These are phyloP conservation scores for Pantala flavescens DNA, from an alignment of 1,140 invertebrate species.

Conservation along the genomic window DNA sequence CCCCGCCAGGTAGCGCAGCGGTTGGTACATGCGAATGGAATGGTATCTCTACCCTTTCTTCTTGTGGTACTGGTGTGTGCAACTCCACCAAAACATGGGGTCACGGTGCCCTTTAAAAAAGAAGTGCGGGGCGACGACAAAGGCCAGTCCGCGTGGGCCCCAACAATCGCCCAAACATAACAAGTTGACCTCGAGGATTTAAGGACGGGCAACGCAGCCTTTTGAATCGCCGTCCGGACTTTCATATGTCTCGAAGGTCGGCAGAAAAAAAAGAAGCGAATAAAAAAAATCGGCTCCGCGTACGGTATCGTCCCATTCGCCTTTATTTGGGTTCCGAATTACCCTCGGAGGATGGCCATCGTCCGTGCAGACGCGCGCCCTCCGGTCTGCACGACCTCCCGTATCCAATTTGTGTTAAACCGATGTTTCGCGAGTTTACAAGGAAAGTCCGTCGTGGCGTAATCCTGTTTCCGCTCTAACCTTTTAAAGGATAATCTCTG, in stretches of 20 bases:
- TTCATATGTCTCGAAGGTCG: not conserved
- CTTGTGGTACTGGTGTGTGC: too few relatives aligned
- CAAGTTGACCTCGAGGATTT: not conserved
- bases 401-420: too few relatives aligned
- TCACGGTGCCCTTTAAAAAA: not conserved
- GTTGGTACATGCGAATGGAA: too few relatives aligned
- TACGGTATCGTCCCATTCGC: not conserved
- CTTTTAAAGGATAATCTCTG: too few relatives aligned
- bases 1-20: too few relatives aligned
- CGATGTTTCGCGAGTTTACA: too few relatives aligned
- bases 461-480: too few relatives aligned
- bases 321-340: not conserved
- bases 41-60: too few relatives aligned
- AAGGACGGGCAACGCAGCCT: not conserved
- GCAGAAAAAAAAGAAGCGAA: not conserved
- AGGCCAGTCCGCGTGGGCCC: not conserved
- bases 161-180: conserved; percentile 1
- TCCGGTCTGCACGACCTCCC: too few relatives aligned
- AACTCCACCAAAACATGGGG: not conserved
- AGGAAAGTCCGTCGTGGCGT: too few relatives aligned
- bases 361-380: too few relatives aligned
- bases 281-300: not conserved
- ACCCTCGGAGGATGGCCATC: too few relatives aligned
- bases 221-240: not conserved
- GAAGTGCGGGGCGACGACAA: not conserved